These are phyloP conservation scores for Ciconia boyciana DNA, from an alignment of 2,113 vertebrate species.

Conservation along the genomic window DNA sequence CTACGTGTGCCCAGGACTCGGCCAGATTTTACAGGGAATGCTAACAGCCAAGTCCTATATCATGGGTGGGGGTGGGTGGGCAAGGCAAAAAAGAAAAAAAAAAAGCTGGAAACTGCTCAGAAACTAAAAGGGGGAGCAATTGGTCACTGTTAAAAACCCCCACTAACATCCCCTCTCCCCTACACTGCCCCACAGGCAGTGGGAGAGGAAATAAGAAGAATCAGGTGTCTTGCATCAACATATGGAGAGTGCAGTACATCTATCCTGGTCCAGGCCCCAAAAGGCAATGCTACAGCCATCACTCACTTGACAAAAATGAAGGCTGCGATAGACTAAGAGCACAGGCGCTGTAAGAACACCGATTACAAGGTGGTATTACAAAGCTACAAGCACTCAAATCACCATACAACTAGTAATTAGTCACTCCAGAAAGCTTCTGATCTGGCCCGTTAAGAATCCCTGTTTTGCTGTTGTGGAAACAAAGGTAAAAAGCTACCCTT, in stretches of 20 bases:
- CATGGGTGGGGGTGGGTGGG: fast-evolving
- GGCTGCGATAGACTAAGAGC: constrained; percentile 35
- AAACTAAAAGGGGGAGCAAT: neutral
- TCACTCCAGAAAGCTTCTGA: constrained; percentile 61
- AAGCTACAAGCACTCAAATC: constrained; percentile 63
- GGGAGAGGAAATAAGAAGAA: neutral
- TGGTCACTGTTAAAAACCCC: neutral
- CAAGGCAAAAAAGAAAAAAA: too few relatives aligned
- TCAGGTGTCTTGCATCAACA: neutral
- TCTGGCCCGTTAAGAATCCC: constrained; percentile 13
- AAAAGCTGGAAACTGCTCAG: neutral
- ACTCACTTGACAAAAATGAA: constrained; percentile 49
- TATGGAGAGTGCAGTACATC: neutral
- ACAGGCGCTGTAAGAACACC: constrained; percentile 33
- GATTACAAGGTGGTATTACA: constrained; percentile 56
- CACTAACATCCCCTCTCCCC: neutral
- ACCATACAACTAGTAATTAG: constrained; percentile 59
- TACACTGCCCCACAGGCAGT: neutral
- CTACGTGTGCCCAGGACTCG: fast-evolving
- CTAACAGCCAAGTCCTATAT: neutral
- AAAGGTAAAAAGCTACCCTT: constrained; percentile 51
- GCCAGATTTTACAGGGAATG: neutral
- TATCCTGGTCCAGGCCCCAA: neutral
- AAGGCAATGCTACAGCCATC: neutral
- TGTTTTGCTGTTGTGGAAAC: constrained; percentile 51